Percentiles rank a stretch among this genome's conserved stretches.
Evolutionary conservation across 1,140 invertebrate genomes (phyloP).

Genomic region (Oryctes rhinoceros): DNA sequence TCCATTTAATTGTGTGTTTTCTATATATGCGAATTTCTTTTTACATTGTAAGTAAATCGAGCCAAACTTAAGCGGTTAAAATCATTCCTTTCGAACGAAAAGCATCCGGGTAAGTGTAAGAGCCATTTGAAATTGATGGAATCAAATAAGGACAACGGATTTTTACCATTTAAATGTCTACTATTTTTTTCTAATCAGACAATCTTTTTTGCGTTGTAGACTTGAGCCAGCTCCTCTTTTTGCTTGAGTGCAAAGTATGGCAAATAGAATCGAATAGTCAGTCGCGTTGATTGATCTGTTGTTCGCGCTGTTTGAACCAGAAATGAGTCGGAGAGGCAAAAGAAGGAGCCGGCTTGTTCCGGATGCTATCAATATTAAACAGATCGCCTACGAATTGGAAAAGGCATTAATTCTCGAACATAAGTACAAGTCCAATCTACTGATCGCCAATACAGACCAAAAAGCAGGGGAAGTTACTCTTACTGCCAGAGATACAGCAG

Average conservation of each 20-base stretch:
- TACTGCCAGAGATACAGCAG: conserved; percentile 77
- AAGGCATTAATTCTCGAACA: conserved; percentile 64
- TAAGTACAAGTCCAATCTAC: conserved; percentile 65
- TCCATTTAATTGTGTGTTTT: conserved; percentile 1
- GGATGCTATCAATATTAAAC: conserved; percentile 62
- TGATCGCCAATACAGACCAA: conserved; percentile 48
- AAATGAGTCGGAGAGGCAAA: conserved; percentile 44
- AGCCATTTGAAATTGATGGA: neutral
- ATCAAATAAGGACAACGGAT: neutral
- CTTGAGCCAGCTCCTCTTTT: conserved; percentile 37
- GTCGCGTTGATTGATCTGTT: neutral
- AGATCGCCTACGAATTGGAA: conserved; percentile 62
- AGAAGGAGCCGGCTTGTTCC: conserved; percentile 63
- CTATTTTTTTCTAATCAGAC: neutral
- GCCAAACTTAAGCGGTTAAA: neutral
- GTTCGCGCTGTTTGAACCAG: conserved; percentile 37
- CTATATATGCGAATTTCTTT: neutral
- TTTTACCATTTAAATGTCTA: neutral
- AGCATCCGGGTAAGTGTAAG: conserved; percentile 39
- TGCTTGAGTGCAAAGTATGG: conserved; percentile 41
- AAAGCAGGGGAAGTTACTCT: conserved; percentile 73
- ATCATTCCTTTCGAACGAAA: conserved; percentile 13
- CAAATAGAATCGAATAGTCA: conserved; percentile 29
- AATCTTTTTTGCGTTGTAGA: conserved; percentile 35
- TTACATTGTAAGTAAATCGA: neutral